These are phyloP conservation scores for Chlamydotis undulata DNA, from an alignment of 2,113 vertebrate genomes.

Conservation along the genomic window DNA sequence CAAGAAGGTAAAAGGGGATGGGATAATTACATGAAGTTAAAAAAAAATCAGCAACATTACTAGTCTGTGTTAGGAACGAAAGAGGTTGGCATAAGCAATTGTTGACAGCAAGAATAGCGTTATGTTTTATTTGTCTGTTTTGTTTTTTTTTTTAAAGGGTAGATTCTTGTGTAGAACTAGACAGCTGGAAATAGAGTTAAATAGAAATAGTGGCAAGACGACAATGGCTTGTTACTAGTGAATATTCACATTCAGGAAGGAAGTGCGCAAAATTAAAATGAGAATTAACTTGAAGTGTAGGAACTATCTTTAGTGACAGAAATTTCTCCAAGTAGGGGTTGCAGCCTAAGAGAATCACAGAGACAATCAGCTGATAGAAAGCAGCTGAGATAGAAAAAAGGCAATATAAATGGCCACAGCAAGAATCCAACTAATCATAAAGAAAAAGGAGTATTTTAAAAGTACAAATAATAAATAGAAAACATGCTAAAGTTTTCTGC, in stretches of 20 bases:
- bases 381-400: neutral
- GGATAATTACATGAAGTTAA: neutral
- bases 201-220: neutral
- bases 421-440: neutral
- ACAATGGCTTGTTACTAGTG: conserved; percentile 28
- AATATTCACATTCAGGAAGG: conserved; percentile 55
- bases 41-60: neutral
- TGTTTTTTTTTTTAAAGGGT: neutral
- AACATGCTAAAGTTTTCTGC: neutral
- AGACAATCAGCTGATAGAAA: neutral
- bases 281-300: conserved; percentile 41
- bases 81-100: neutral
- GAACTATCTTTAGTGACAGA: neutral
- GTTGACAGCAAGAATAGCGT: neutral
- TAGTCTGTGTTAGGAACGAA: neutral
- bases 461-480: neutral
- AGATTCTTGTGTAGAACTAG: neutral
- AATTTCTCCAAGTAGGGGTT: neutral
- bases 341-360: neutral
- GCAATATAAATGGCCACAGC: neutral
- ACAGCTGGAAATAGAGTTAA: conserved; percentile 42
- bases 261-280: conserved; percentile 32
- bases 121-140: neutral
- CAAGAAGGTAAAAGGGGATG: neutral
- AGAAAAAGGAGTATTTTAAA: neutral